phyloP scores from a whole-genome alignment of 2,797 vertebrate genomes.

The Anomalospiza imberbis region DNA sequence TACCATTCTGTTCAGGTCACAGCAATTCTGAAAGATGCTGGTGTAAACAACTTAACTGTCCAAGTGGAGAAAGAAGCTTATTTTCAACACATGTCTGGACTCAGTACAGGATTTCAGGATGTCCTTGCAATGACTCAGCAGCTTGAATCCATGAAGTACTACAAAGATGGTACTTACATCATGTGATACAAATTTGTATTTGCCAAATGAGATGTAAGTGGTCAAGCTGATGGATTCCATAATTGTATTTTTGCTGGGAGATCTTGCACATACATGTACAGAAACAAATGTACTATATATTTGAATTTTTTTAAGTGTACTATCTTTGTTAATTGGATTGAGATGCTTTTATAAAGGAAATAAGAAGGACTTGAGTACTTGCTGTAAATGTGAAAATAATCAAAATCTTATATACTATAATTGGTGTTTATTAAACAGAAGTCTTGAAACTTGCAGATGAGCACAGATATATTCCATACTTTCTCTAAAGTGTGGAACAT shows the following conservation, averaged over 20 bases:
- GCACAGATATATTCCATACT: not conserved
- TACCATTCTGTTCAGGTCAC: constrained; percentile 79
- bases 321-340: constrained; percentile 57
- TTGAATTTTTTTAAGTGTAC: constrained; percentile 50
- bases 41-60: constrained; percentile 93
- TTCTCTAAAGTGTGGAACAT: constrained; percentile 26
- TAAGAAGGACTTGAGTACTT: constrained; percentile 44
- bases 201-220: not conserved
- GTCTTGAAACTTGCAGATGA: constrained; percentile 34
- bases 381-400: constrained; percentile 63
- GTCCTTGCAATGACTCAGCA: constrained; percentile 94
- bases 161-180: constrained; percentile 93
- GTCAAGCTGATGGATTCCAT: not conserved
- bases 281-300: constrained; percentile 64
- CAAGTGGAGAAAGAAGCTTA: constrained; percentile 98
- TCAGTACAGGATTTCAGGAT: constrained; percentile 94
- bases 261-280: constrained; percentile 68
- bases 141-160: constrained; percentile 91
- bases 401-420: constrained; percentile 12
- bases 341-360: constrained; percentile 65
- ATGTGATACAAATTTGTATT: constrained; percentile 77
- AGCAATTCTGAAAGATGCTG: constrained; percentile 90
- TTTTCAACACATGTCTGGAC: constrained; percentile 98
- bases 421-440: constrained; percentile 54
- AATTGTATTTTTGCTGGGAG: constrained; percentile 28